phyloP scores from a whole-genome alignment of 1,140 invertebrate species.

The Diuraphis noxia region DNA sequence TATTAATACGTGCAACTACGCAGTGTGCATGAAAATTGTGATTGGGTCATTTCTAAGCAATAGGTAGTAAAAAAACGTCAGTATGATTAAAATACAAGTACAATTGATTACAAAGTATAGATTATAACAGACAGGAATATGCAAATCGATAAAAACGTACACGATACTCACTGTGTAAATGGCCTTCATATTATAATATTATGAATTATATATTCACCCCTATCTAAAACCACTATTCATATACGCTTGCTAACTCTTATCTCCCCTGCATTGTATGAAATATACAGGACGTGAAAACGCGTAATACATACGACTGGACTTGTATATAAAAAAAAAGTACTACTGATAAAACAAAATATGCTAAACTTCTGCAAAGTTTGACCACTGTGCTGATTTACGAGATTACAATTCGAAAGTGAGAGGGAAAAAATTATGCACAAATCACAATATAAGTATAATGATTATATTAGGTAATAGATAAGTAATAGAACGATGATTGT shows the following conservation, averaged over 20 bases:
- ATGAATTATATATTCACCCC: not conserved
- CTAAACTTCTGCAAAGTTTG: not conserved
- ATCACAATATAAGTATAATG: no score
- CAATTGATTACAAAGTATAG: not conserved
- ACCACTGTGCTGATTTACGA: not conserved
- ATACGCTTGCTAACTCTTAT: not conserved
- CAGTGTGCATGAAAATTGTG: not conserved
- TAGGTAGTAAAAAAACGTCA: not conserved
- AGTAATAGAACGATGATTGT: not conserved
- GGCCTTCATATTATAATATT: not conserved
- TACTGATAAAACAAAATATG: not conserved
- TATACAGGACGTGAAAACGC: not conserved
- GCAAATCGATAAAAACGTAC: not conserved
- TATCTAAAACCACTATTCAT: not conserved
- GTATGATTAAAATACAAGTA: not conserved
- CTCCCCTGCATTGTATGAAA: not conserved
- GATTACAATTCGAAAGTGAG: not conserved
- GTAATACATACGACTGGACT: not conserved
- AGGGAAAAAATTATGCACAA: not conserved
- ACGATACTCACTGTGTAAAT: not conserved
- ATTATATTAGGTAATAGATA: not conserved
- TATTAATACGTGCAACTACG: not conserved
- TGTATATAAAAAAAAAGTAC: not conserved
- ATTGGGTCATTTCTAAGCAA: not conserved
- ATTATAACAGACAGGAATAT: not conserved